Base-by-base conservation (phyloP, 2,888 invertebrate genomes). In the Dinocampus coccinellae region DNA sequence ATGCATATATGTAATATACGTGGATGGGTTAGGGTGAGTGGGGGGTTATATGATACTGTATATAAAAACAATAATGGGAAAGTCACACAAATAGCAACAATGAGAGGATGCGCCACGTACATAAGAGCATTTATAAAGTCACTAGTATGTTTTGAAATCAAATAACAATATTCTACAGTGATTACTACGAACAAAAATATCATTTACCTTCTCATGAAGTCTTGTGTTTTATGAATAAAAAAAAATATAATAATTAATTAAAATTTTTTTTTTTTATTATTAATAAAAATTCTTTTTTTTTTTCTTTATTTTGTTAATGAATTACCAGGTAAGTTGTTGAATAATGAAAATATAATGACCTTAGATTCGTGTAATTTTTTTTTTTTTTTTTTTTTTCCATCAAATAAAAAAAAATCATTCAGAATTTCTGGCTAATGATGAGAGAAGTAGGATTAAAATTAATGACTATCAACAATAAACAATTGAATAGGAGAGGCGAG, bases 1-100 rank as follows among this genome's bases (percentile, higher is more conserved):
- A 29, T 29, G 7, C 7, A 29, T 29, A 29, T 4, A 29, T 29
- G 29, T 7, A 7, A 29, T 4, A n/a, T 4, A 7, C 29, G 7
- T 4, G 29, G 29, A 29, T 29, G 7, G 3, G 7, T 29, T 29
- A 4, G 29, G n/a, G n/a, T n/a, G n/a, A n/a, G n/a, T n/a, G n/a
- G 47, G 16, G 16, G 20, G 26, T 33, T 34, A 62, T 42, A 20
- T 61, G 24, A 34, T 52, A 34, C 62, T 34, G 26, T 39, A 16
- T 11, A 57, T n/a, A 24, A 57, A 57, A 10, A 70, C 64, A 70
- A 70, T 70, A 58, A 70, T 70, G 70, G 60, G 70, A 70, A 65
- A 70, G 52, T 70, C 60, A 24, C 60, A 70, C 16, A 33, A 33
- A 47, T 20, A 7, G 20, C 20, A 16, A 47, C 47, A 22, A 70